These are phyloP conservation scores for Acrobasis consociella DNA, from an alignment of 2,888 invertebrate species.

Conservation along the genomic window DNA sequence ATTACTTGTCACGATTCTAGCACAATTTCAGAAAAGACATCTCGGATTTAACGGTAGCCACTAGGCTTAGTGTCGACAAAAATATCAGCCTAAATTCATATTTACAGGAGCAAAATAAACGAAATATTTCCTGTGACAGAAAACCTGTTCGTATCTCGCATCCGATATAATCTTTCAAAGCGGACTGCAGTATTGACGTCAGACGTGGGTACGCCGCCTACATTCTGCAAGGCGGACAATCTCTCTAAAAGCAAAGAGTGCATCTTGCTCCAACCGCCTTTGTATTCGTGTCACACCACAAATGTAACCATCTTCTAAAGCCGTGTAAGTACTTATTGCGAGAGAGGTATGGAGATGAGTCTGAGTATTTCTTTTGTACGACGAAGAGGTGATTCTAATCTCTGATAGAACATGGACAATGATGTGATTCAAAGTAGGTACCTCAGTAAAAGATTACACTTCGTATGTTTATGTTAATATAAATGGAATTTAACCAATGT, in stretches of 20 bases:
- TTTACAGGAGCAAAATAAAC: background rate
- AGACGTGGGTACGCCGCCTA: conserved; percentile 4
- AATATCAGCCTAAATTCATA: background rate
- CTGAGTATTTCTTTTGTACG: conserved; percentile 9
- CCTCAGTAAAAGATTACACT: background rate
- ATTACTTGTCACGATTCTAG: background rate
- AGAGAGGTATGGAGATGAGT: conserved; percentile 5
- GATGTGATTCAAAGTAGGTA: background rate
- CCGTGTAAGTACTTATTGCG: conserved; percentile 24
- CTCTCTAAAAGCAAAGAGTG: conserved; percentile 63
- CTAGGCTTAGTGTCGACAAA: background rate
- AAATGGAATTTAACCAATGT: background rate
- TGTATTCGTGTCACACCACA: conserved; percentile 43
- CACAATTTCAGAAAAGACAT: background rate
- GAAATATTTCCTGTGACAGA: background rate
- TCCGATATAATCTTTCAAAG: conserved; percentile 20
- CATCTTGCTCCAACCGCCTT: conserved; percentile 47
- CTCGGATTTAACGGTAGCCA: background rate
- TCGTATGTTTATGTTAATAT: background rate
- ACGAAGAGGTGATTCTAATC: conserved; percentile 14
- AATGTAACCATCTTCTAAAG: conserved; percentile 64
- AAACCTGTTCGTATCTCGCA: conserved; percentile 6
- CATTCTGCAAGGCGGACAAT: conserved; percentile 44
- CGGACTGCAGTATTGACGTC: conserved; percentile 8
- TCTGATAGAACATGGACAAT: conserved; percentile 19